These are phyloP conservation scores for Crotalus viridis DNA, from an alignment of 2,113 vertebrate genomes.

Conservation along the genomic window DNA sequence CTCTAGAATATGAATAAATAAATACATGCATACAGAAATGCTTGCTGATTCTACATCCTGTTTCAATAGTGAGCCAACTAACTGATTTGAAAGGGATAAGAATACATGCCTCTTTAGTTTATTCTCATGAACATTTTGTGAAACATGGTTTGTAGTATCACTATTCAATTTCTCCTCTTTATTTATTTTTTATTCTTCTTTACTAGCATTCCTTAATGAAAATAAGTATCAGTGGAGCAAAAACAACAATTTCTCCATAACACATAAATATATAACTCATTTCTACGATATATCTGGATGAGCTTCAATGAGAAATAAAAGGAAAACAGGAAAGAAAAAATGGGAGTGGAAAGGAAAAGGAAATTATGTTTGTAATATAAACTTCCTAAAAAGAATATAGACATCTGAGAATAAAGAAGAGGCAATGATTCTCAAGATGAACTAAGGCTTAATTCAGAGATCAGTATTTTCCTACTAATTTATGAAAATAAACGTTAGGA, in stretches of 20 bases:
- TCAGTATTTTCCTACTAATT: background rate
- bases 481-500: background rate
- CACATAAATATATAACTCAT: background rate
- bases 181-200: background rate
- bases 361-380: no score
- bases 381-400: no score
- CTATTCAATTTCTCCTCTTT: background rate
- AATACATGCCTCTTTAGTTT: background rate
- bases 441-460: background rate
- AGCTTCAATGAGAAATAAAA: background rate
- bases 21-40: background rate
- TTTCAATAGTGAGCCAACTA: background rate
- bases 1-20: no score
- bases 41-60: background rate
- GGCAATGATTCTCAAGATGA: background rate
- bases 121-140: background rate
- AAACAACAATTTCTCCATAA: background rate
- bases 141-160: background rate
- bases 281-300: background rate
- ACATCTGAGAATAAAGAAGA: no score
- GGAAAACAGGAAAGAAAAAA: background rate
- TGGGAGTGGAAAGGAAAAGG: no score
- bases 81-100: background rate
- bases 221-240: background rate
- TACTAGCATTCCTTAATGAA: background rate